These are phyloP conservation scores for Sapajus apella DNA, from an alignment of 2,113 vertebrate genomes.

Conservation along the genomic window DNA sequence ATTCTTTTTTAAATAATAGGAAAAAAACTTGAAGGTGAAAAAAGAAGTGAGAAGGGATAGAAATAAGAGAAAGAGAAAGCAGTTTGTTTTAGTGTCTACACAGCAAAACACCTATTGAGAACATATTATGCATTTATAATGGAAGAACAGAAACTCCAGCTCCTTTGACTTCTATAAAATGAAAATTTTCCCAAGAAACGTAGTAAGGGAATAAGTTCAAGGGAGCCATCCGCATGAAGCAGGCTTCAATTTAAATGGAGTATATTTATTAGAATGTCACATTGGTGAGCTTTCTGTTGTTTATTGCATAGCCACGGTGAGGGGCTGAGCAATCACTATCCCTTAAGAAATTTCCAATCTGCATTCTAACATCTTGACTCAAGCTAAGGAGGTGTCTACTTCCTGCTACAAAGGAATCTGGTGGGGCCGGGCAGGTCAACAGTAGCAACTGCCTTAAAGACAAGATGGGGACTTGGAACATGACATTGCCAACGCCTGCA, in stretches of 20 bases:
- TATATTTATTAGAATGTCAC: background rate
- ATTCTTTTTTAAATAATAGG: too few species aligned
- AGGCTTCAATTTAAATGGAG: background rate
- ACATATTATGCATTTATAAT: background rate
- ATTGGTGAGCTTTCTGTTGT: background rate
- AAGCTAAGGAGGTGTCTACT: background rate
- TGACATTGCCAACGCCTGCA: background rate
- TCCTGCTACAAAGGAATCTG: background rate
- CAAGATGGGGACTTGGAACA: background rate
- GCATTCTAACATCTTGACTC: background rate
- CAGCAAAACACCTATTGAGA: background rate
- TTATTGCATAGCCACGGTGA: background rate
- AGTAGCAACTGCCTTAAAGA: background rate
- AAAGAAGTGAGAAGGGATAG: background rate
- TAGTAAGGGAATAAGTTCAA: background rate
- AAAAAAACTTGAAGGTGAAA: background rate
- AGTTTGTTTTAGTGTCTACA: background rate
- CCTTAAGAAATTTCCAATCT: background rate
- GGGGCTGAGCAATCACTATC: background rate
- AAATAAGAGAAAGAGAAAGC: background rate
- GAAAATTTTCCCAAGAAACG: background rate
- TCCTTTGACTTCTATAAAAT: background rate
- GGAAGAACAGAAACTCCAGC: background rate
- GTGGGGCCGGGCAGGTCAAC: background rate
- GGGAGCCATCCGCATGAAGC: background rate